Evolutionary conservation across 2,888 invertebrate genomes (phyloP).

Genomic region (Caenorhabditis sp.): DNA sequence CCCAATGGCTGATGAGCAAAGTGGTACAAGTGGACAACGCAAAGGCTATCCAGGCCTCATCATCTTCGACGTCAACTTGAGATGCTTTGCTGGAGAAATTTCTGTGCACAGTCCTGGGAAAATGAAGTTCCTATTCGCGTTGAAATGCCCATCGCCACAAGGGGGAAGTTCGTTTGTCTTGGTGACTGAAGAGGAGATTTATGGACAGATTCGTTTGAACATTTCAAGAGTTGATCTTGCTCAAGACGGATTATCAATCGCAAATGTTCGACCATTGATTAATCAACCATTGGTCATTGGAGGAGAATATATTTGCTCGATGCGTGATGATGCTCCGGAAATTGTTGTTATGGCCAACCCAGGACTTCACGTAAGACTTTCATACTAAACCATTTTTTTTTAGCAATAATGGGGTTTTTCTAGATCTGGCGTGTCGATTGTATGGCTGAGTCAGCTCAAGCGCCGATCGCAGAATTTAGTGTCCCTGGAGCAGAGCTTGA

Average conservation of each 20-base stretch:
- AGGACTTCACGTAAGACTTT: slow-evolving; percentile 51
- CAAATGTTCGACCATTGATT: slow-evolving; percentile 59
- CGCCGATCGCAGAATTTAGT: slow-evolving; percentile 57
- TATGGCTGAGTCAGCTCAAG: slow-evolving; percentile 51
- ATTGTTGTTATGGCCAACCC: slow-evolving; percentile 67
- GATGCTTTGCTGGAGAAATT: slow-evolving; percentile 64
- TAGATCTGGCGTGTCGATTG: slow-evolving; percentile 56
- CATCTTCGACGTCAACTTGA: slow-evolving; percentile 64
- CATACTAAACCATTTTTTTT: too few relatives aligned
- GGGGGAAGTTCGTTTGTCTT: slow-evolving; percentile 64
- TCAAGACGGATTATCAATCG: slow-evolving; percentile 60
- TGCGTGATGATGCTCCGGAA: slow-evolving; percentile 69
- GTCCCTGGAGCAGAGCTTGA: slow-evolving; percentile 66
- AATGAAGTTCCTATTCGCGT: slow-evolving; percentile 65
- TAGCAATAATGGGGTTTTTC: too few relatives aligned
- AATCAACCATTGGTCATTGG: slow-evolving; percentile 54
- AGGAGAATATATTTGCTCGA: slow-evolving; percentile 64
- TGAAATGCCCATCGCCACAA: slow-evolving; percentile 59
- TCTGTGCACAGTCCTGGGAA: slow-evolving; percentile 60
- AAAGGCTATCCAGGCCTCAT: slow-evolving; percentile 65
- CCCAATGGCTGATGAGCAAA: slow-evolving; percentile 65
- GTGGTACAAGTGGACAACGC: slow-evolving; percentile 58
- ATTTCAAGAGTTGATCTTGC: slow-evolving; percentile 62
- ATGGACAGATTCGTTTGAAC: slow-evolving; percentile 57
- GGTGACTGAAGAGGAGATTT: slow-evolving; percentile 51